Evolutionary conservation across 2,888 invertebrate species (phyloP), one percentile per base, ranked within the genome.

Genomic region (Mesorhabditis spiculigera): DNA sequence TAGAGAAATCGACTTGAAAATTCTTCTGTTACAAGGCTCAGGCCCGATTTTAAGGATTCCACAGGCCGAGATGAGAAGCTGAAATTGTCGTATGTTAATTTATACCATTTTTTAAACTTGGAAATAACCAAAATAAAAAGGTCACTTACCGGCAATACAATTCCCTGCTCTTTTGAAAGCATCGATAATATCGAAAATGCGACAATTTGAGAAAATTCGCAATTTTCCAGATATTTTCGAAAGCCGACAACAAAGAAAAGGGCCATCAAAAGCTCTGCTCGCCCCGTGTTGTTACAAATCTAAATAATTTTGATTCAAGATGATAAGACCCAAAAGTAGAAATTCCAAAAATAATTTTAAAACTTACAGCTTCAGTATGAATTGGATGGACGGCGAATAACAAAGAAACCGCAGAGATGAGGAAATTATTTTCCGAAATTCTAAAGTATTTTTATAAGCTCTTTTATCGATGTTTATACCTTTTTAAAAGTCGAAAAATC

Each of bases 381-480:
- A 96, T 88, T 0, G 97, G 96, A 89, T 96, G 96, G 16, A 93
- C 91, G 13, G 93, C 90, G 88, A 95, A 97, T 43, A 95, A 86
- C 4, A 92, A 80, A 16, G 92, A 89, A 50, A 50, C 3, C 58
- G 8, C 8, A 50, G 0, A 50, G 58, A 2, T 50, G 58, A 10
- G 58, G n/a, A 50, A 13, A 10, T 50, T 13, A 50, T 28, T 28
- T 28, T 50, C 58, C n/a, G 58, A 50, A 13, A 50, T 13, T 50
- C 58, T 50, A 10, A 58, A 28, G 3, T 43, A 43, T 43, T 8
- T 45, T 42, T 68, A 42, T n/a, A 76, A 70, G 10, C 50, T 8
- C n/a, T 63, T 63, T 16, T 67, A 64, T 69, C 74, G 13, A 66
- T 66, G 8, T 43, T 65, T 69, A 61, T 70, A 73, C 63, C 75